These are phyloP conservation scores for Heliconius ismenius DNA, from an alignment of 2,888 invertebrate genomes.

Conservation along the genomic window DNA sequence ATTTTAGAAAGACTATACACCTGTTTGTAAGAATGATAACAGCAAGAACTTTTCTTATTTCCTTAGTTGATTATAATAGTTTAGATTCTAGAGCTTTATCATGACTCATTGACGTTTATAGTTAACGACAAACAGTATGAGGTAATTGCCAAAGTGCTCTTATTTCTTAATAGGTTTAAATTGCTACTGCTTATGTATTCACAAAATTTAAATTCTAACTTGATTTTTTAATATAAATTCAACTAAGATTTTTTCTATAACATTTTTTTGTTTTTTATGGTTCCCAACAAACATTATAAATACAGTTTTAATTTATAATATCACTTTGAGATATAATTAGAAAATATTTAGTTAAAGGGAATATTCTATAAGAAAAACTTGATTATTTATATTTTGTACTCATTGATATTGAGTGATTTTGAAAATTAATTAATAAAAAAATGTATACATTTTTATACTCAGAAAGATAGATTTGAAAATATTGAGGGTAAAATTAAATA, in stretches of 20 bases:
- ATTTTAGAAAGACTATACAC: neutral
- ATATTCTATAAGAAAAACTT: neutral
- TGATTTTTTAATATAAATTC: neutral
- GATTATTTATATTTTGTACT: neutral
- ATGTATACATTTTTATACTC: too few relatives aligned
- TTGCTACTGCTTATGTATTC: neutral
- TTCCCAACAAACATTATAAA: neutral
- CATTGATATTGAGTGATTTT: neutral
- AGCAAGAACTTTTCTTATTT: too few relatives aligned
- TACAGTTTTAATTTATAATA: neutral
- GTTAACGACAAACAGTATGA: slow-evolving; percentile 11
- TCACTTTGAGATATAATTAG: neutral
- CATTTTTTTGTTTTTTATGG: neutral
- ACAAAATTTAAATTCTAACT: neutral
- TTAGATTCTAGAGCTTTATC: slow-evolving; percentile 6
- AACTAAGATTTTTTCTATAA: neutral
- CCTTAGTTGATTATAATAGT: neutral
- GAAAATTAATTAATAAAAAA: too few relatives aligned
- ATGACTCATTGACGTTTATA: slow-evolving; percentile 18
- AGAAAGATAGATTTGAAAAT: too few relatives aligned
- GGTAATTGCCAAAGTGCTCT: slow-evolving; percentile 15
- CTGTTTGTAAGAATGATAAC: neutral
- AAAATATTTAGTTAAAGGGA: neutral
- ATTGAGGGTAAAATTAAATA: too few relatives aligned
- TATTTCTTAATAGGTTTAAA: slow-evolving; percentile 3